Evolutionary conservation across 53 echinoderm and acorn worm genomes (phyloP).

Genomic region (Echinometra lucunter): DNA sequence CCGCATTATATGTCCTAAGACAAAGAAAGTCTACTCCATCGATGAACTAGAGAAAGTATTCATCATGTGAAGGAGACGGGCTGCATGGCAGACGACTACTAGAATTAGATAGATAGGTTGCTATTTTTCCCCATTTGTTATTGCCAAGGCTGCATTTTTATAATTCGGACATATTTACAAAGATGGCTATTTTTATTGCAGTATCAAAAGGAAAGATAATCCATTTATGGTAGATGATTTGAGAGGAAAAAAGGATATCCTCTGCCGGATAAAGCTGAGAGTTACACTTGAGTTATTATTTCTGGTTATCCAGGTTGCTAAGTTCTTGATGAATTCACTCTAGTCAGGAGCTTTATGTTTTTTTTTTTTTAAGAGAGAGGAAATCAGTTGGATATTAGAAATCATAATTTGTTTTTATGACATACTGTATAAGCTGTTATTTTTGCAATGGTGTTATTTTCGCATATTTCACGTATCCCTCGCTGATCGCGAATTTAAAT

Average conservation of each 20-base stretch:
- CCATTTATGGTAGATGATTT: neutral
- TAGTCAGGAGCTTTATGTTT: neutral
- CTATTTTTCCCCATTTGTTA: constrained; percentile 23
- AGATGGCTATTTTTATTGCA: constrained; percentile 28
- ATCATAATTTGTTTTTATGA: neutral
- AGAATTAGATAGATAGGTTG: constrained; percentile 58
- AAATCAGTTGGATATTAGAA: neutral
- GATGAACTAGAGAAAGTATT: constrained; percentile 98
- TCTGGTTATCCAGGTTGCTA: neutral
- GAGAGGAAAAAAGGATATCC: neutral
- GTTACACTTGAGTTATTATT: neutral
- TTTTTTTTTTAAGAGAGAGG: neutral
- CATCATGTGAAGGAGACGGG: constrained; percentile 81
- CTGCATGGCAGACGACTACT: neutral
- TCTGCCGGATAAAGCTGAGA: neutral
- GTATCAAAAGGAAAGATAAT: neutral
- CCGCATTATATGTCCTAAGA: constrained; percentile 90
- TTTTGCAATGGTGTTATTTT: too few relatives aligned
- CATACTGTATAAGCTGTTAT: too few relatives aligned
- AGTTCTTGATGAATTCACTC: neutral
- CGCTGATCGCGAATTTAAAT: too few relatives aligned
- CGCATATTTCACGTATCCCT: too few relatives aligned
- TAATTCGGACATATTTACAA: neutral
- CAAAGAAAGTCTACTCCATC: constrained; percentile 85
- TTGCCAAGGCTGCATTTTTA: constrained; percentile 45